Percentiles rank a stretch among this genome's conserved stretches.
These are phyloP conservation scores for Shinisaurus crocodilurus DNA, from an alignment of 2,113 vertebrate species.

Conservation along the genomic window DNA sequence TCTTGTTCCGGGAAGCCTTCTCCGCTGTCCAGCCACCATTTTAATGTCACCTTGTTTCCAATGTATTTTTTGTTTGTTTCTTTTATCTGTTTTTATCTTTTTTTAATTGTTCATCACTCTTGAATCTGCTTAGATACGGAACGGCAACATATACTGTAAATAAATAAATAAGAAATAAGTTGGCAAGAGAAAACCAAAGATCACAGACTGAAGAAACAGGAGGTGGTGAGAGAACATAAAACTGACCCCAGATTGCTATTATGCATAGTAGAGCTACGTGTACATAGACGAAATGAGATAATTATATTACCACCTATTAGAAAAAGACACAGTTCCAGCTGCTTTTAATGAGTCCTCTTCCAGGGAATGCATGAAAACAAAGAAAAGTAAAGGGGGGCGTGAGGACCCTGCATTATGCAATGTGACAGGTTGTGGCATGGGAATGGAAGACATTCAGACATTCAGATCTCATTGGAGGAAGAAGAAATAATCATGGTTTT, in stretches of 20 bases:
- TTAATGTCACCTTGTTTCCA: too few species aligned
- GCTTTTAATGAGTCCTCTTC: conserved; percentile 19
- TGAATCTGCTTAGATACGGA: too few species aligned
- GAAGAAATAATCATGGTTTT: too few species aligned
- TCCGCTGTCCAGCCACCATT: too few species aligned
- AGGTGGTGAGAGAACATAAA: not conserved
- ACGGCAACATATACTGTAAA: too few species aligned
- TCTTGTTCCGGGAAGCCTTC: too few species aligned
- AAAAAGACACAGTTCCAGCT: not conserved
- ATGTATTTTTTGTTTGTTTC: too few species aligned
- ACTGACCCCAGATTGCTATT: not conserved
- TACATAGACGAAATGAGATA: not conserved
- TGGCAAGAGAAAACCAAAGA: not conserved
- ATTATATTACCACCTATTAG: conserved; percentile 6
- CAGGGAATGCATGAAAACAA: not conserved
- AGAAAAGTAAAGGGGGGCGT: not conserved
- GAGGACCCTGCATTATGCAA: not conserved
- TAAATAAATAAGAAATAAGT: not conserved
- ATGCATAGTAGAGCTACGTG: not conserved
- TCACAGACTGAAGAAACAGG: not conserved
- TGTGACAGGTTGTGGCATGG: not conserved
- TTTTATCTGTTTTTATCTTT: too few species aligned
- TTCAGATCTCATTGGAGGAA: not conserved
- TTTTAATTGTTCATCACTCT: too few species aligned
- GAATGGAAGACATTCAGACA: not conserved